A percentile compares a stretch with the other conserved stretches of the same genome.
phyloP scores from a whole-genome alignment of 2,888 invertebrate species.

The Anoplius nigerrimus region DNA sequence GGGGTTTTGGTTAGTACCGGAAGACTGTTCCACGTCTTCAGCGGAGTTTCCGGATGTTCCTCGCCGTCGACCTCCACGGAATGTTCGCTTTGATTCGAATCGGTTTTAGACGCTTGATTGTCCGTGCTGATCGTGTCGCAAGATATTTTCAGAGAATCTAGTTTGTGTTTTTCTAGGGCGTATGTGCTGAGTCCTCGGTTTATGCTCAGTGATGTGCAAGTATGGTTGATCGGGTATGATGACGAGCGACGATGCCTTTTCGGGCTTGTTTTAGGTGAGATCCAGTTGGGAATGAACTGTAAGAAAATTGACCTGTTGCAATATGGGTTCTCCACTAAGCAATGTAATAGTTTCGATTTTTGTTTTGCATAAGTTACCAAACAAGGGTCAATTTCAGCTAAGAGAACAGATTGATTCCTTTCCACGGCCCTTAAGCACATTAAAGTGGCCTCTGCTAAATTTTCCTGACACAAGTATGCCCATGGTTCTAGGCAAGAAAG shows the following conservation, averaged over 20 bases:
- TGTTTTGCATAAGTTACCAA: constrained; percentile 73
- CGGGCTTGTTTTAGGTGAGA: constrained; percentile 65
- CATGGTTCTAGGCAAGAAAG: constrained; percentile 78
- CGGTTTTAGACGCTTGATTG: constrained; percentile 14
- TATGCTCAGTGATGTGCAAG: constrained; percentile 37
- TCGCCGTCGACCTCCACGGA: constrained; percentile 9
- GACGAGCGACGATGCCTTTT: constrained; percentile 70
- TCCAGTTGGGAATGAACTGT: constrained; percentile 68
- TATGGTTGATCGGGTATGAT: constrained; percentile 70
- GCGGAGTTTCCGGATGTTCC: constrained; percentile 34
- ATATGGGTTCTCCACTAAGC: neutral
- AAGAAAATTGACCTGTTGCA: constrained; percentile 38
- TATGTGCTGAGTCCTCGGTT: constrained; percentile 28
- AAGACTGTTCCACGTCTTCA: constrained; percentile 67
- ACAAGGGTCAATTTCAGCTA: constrained; percentile 80
- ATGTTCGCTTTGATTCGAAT: neutral
- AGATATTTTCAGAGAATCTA: constrained; percentile 29
- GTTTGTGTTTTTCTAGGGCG: constrained; percentile 29
- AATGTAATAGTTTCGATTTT: no score
- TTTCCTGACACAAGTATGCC: constrained; percentile 79
- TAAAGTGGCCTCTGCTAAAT: constrained; percentile 79
- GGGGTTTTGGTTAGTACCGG: constrained; percentile 59
- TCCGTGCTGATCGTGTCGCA: neutral
- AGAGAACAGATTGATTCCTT: constrained; percentile 78
- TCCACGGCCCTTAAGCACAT: constrained; percentile 81